Evolutionary conservation across 2,888 invertebrate species (phyloP), one percentile per base, ranked within the genome.

Genomic region (Petrolisthes manimaculis): DNA sequence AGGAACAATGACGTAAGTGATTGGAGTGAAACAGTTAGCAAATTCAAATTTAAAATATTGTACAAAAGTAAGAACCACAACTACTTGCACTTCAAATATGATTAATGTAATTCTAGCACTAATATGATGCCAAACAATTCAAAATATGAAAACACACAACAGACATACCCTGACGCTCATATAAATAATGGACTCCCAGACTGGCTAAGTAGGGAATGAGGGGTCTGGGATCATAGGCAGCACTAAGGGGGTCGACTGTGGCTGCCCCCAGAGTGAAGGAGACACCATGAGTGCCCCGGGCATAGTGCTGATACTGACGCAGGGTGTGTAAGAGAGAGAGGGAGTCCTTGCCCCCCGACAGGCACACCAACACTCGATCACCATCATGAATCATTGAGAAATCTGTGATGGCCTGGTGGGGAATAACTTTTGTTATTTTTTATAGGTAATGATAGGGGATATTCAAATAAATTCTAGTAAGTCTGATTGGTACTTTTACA

Each of bases 341-440:
- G 0, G 97, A 97, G 92, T 96, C 96, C 91, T 96, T 96, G 3
- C 96, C 96, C 0, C 96, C 97, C 0, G 97, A 97, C 78, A 98
- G 93, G 92, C 97, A 97, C 18, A 97, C 95, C 92, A 98, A 94
- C 21, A 97, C 95, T 90, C 95, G 95, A 93, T 98, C 97, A 3
- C 96, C 96, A 91, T 96, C 95, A 84, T 95, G 94, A 87, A 98
- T 95, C 97, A 97, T 97, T 90, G 95, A 95, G 93, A 95, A 97
- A 92, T 97, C 96, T 90, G 95, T 95, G 82, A 97, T 94, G 0
- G 97, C 97, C 95, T 96, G 93, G 61, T 92, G 91, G 88, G 89
- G 75, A 51, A 67, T 5, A 37, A 37, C 37, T 37, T 37, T 37
- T 37, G 37, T 37, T 37, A 37, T 37, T 37, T 79, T 51, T 12